Conservation (phyloP, 2,113 vertebrate genomes). For the Australoheros scitulus region DNA sequence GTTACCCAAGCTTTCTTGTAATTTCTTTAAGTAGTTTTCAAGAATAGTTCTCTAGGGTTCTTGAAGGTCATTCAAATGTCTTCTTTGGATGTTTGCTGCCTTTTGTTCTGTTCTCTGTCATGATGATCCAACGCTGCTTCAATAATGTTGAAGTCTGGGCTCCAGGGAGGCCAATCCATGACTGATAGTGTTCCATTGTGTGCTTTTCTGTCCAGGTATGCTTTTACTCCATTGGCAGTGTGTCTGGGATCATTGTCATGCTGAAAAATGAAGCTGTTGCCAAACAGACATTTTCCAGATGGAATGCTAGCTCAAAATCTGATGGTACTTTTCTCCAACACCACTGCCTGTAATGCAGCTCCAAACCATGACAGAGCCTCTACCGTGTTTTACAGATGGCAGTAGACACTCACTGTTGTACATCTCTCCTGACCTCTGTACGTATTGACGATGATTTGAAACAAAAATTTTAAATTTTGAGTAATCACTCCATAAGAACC, state of each 20-base stretch:
- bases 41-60: background rate
- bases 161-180: background rate
- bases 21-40: background rate
- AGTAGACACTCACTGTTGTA: too few species aligned
- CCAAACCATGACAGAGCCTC: background rate
- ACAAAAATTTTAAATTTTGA: background rate
- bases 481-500: background rate
- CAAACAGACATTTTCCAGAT: background rate
- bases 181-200: background rate
- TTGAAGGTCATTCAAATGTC: background rate
- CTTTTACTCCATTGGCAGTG: background rate
- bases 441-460: too few species aligned
- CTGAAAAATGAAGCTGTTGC: background rate
- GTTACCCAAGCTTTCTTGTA: background rate
- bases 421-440: too few species aligned
- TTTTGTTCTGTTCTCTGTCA: background rate
- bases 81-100: background rate
- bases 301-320: too few species aligned
- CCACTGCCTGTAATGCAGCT: background rate
- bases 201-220: conserved; percentile 2
- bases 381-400: too few species aligned
- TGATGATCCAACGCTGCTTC: background rate
- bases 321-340: too few species aligned
- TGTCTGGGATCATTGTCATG: background rate
- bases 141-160: background rate